Evolutionary conservation across 2,888 invertebrate species (phyloP), one percentile per base, ranked within the genome.

Genomic region (Ecdyonurus torrentis): DNA sequence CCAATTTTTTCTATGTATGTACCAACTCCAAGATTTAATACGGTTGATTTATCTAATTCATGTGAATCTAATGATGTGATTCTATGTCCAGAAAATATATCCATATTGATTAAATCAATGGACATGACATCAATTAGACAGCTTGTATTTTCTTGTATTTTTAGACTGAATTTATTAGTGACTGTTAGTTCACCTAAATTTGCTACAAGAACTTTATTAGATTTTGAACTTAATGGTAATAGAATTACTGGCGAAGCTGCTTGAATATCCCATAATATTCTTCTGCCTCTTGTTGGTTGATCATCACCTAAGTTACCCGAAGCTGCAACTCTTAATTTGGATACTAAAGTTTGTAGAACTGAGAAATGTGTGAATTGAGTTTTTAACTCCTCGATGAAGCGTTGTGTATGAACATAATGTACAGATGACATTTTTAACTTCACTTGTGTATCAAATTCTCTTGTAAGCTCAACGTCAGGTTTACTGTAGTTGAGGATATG

Each of bases 341-440:
- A 53, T n/a, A 55, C 20, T 23, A 18, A 2, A 5, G 1, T 61
- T 61, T 52, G 25, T 23, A 60, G 25, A 59, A 59, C 15, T 2
- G 88, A 83, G 73, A 97, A 92, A 71, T 90, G 87, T 60, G 83
- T 78, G 67, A 91, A 87, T 76, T 95, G 96, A 2, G 90, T 87
- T 69, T 91, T 85, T 63, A 95, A 78, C 74, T 95, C 95, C 22
- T 86, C 84, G 61, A 95, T 83, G 77, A 97, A 98, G 62, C 95
- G 81, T 72, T 93, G 91, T 0, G 96, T 95, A 76, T 97, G 95
- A 61, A 95, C 87, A 74, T 95, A 95, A 69, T 89, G 84, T 1
- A 96, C 89, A 0, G 96, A 92, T 0, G 91, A 86, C 90, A 95
- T 91, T 70, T 87, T 84, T 25, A 96, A 73, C 66, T 81, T 81